Evolutionary conservation across 1,140 invertebrate genomes (phyloP), one percentile per base, ranked within the genome.

Genomic region (Mya arenaria): DNA sequence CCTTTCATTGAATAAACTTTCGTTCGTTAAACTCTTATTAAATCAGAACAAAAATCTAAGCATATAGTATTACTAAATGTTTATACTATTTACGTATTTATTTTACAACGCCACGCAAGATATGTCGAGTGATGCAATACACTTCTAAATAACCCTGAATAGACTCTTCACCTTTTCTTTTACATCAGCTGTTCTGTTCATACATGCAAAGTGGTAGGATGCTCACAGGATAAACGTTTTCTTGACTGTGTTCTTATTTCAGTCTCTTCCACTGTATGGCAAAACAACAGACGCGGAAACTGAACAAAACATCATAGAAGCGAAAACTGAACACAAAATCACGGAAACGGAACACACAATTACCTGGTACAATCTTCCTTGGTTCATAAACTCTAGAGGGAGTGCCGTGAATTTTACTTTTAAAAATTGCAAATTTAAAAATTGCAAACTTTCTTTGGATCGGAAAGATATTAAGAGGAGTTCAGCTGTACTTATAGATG

Each of bases 401-500:
- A 6, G 36, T 30, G 25, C 68, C 4, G 3, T 28, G 4, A 15
- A 6, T 5, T 28, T 23, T n/a, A 34, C n/a, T 55, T 72, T 72
- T 30, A 32, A 6, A 5, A 2, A 8, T 6, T 72, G 68, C 36
- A 13, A 23, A 2, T 72, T 55, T 23, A 55, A 48, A 13, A 72
- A 72, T 32, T 72, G 68, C 28, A n/a, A 23, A 28, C 5, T 72
- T 8, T 32, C 68, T n/a, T 25, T 32, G 4, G 30, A 72, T 41
- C 13, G 32, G 30, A 19, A 28, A 55, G 10, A 52, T 4, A 34
- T 28, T 6, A 23, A 25, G 23, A 48, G 23, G 23, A 72, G 68
- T 30, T 41, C 52, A 32, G 68, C 44, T 32, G 68, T 72, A 5
- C 4, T 72, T 4, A 55, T 72, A 17, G 19, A 72, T 5, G 68